A percentile compares a stretch with the other conserved stretches of the same genome.
Conservation (phyloP, 2,113 vertebrate genomes). For the Anarhynchus alexandrinus region DNA sequence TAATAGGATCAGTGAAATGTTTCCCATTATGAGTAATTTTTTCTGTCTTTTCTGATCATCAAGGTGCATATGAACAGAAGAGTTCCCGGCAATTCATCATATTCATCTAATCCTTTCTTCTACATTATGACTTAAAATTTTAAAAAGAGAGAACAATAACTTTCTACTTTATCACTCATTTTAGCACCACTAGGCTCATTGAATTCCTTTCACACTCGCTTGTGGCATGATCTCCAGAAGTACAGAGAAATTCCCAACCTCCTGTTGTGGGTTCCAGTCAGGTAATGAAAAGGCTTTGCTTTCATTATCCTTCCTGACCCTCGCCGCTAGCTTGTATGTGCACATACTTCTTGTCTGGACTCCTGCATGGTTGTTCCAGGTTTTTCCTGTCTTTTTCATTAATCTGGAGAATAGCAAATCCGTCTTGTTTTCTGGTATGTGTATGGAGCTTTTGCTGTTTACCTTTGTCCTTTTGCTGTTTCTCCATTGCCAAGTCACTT, state of each 20-base stretch:
- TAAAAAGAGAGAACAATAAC: not conserved
- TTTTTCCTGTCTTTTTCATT: not conserved
- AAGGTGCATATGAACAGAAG: not conserved
- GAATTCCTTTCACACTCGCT: not conserved
- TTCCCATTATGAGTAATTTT: not conserved
- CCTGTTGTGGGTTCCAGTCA: not conserved
- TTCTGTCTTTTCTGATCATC: not conserved
- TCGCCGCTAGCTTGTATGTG: not conserved
- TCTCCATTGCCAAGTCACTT: not conserved
- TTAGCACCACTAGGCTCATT: not conserved
- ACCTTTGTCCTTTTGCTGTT: not conserved
- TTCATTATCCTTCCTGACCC: not conserved
- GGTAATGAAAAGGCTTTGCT: not conserved
- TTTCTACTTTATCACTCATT: not conserved
- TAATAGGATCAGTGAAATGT: not conserved
- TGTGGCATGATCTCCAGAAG: not conserved
- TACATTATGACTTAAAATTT: not conserved
- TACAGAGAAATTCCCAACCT: not conserved
- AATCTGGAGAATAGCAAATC: not conserved
- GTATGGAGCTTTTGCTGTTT: not conserved
- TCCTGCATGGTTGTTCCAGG: not conserved
- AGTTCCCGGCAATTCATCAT: not conserved
- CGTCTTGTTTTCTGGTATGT: not conserved
- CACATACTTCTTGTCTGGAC: not conserved
- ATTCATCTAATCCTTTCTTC: not conserved